phyloP scores from a whole-genome alignment of 64 coral and sea anemone genomes.

The Actinia tenebrosa region DNA sequence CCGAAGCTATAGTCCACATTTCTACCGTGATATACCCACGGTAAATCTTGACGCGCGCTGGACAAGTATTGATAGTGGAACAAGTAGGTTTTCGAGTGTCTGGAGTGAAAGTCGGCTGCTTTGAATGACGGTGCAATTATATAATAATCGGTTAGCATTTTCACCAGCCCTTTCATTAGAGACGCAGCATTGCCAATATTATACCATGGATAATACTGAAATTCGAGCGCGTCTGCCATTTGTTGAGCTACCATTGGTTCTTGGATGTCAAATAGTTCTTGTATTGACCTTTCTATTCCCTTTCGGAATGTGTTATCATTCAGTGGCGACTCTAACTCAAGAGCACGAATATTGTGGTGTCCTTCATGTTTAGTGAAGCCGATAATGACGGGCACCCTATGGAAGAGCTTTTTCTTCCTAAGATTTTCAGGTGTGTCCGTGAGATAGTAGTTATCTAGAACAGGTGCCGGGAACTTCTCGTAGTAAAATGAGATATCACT shows the following conservation, averaged over 20 bases:
- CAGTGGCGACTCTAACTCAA: not conserved
- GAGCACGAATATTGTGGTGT: not conserved
- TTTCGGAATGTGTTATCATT: conserved; percentile 9
- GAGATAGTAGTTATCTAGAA: conserved; percentile 67
- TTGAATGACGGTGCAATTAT: conserved; percentile 63
- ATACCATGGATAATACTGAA: conserved; percentile 68
- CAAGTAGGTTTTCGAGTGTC: conserved; percentile 48
- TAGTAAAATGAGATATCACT: conserved; percentile 33
- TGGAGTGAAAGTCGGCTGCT: conserved; percentile 47
- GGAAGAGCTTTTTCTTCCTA: conserved; percentile 21
- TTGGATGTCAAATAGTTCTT: not conserved
- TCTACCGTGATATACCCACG: conserved; percentile 45
- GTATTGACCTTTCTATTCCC: conserved; percentile 30
- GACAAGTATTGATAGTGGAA: conserved; percentile 71
- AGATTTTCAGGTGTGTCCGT: conserved; percentile 64
- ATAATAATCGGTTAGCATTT: conserved; percentile 60
- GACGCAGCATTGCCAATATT: conserved; percentile 20
- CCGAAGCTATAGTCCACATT: conserved; percentile 75
- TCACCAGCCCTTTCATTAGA: conserved; percentile 46
- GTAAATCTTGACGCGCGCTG: conserved; percentile 6
- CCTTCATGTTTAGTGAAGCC: conserved; percentile 85
- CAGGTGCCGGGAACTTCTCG: conserved; percentile 24
- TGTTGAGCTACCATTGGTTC: conserved; percentile 7
- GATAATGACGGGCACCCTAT: conserved; percentile 53
- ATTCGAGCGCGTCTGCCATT: conserved; percentile 58